Evolutionary conservation across 2,113 vertebrate species (phyloP).

Genomic region (Vanacampus margaritifer): DNA sequence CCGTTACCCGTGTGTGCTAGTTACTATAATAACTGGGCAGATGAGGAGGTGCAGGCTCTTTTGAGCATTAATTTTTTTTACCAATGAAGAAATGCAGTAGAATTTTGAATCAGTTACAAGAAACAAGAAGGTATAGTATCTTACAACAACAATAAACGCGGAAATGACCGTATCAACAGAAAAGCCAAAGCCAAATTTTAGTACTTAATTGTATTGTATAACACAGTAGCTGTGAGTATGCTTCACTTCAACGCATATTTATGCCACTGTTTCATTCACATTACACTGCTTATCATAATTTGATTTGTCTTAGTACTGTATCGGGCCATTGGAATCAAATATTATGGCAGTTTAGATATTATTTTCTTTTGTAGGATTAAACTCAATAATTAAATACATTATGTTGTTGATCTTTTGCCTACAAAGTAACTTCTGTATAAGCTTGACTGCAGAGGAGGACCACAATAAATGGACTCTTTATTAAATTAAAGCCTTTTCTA

Average conservation of each 20-base stretch:
- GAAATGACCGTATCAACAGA: too few relatives aligned
- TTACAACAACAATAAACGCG: too few relatives aligned
- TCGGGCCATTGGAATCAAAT: conserved; percentile 7
- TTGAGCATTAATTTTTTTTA: too few relatives aligned
- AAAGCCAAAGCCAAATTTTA: conserved; percentile 10
- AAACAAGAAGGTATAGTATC: too few relatives aligned
- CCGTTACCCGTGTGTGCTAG: too few relatives aligned
- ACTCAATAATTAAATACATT: conserved; percentile 33
- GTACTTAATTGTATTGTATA: not conserved
- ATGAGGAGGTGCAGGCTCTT: too few relatives aligned
- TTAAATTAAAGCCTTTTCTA: conserved; percentile 69
- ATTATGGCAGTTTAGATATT: conserved; percentile 10
- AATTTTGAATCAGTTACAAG: too few relatives aligned
- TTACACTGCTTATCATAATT: not conserved
- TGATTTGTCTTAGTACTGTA: not conserved
- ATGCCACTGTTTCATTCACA: not conserved
- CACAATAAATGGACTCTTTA: conserved; percentile 67
- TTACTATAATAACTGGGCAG: too few relatives aligned
- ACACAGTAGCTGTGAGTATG: not conserved
- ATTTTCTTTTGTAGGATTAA: not conserved
- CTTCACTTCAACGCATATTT: not conserved
- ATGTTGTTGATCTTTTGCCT: conserved; percentile 29
- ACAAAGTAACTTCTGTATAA: conserved; percentile 33
- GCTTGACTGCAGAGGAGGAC: too few relatives aligned
- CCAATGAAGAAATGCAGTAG: too few relatives aligned